Percentiles rank a stretch among this genome's conserved stretches.
These are phyloP conservation scores for Campoplex capitator DNA, from an alignment of 2,888 invertebrate genomes.

Conservation along the genomic window DNA sequence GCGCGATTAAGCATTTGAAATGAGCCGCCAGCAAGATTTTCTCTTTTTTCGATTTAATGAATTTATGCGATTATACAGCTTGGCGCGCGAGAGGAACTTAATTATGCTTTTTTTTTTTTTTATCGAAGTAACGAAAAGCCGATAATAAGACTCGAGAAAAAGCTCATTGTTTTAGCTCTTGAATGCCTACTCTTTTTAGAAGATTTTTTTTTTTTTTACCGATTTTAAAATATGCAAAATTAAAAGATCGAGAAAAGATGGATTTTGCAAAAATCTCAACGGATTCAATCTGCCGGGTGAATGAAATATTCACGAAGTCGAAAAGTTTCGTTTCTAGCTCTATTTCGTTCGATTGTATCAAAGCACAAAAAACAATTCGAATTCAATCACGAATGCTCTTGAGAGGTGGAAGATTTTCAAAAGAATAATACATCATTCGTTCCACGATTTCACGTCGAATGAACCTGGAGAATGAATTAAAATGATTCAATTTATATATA, in stretches of 20 bases:
- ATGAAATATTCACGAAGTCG: too few species aligned
- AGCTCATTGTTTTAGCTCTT: conserved; percentile 39
- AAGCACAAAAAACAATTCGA: neutral
- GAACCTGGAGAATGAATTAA: too few species aligned
- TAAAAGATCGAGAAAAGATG: neutral
- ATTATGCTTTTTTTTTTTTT: neutral
- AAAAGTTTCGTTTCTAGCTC: neutral
- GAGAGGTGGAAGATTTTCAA: neutral
- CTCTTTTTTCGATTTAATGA: conserved; percentile 8
- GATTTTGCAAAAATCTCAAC: neutral
- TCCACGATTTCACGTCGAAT: too few species aligned
- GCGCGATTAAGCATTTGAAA: conserved; percentile 63
- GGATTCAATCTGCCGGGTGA: neutral
- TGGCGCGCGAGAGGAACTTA: conserved; percentile 38
- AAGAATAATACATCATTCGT: neutral
- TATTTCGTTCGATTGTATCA: neutral
- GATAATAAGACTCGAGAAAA: conserved; percentile 31
- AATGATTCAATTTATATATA: too few species aligned
- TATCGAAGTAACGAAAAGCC: neutral
- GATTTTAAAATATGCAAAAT: neutral
- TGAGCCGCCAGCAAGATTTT: conserved; percentile 52
- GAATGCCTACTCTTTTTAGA: neutral
- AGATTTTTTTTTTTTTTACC: neutral
- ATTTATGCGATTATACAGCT: conserved; percentile 52
- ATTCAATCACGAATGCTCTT: neutral